A percentile compares a stretch with the other conserved stretches of the same genome.
Conservation (phyloP, 2,113 vertebrate species). For the Narcine bancroftii region DNA sequence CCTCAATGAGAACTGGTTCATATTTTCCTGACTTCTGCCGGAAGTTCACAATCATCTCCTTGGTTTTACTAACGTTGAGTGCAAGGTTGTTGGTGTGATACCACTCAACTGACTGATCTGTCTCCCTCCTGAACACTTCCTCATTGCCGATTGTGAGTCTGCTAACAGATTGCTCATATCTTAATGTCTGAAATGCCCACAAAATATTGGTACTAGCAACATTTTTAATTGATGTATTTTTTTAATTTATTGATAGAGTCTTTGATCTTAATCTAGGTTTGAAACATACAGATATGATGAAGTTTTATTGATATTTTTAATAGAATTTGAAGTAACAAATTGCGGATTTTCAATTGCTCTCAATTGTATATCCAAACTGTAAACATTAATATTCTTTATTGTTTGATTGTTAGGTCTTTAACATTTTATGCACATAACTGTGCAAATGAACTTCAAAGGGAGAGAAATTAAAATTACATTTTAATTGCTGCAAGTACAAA, state of each 20-base stretch:
- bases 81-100: no score
- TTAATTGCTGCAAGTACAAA: neutral
- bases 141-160: no score
- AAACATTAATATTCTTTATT: constrained; percentile 11
- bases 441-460: constrained; percentile 15
- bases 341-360: neutral
- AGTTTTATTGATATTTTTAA: neutral
- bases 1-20: no score
- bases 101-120: no score
- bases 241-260: neutral
- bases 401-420: neutral
- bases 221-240: neutral
- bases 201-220: neutral
- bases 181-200: neutral
- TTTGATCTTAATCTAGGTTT: neutral
- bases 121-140: no score
- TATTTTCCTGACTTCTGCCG: no score
- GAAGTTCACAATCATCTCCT: no score
- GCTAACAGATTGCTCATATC: neutral
- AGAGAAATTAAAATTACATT: neutral
- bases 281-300: neutral
- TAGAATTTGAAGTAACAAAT: neutral
- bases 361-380: neutral
- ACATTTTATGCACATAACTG: neutral
- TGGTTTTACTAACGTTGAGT: no score